Evolutionary conservation across 2,113 vertebrate species (phyloP).

Genomic region (Xenopus borealis): DNA sequence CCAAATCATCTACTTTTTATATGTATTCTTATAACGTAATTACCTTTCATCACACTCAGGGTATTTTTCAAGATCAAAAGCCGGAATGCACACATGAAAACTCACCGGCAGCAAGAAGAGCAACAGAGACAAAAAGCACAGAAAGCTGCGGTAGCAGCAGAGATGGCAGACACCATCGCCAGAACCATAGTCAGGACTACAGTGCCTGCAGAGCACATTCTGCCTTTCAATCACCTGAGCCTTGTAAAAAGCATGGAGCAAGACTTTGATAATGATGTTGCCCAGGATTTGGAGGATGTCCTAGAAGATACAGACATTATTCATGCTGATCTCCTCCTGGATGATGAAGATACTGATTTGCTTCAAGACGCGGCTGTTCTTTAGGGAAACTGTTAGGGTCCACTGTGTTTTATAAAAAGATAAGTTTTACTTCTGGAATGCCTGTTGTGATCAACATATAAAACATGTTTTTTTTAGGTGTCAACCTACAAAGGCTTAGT

Average conservation of each 20-base stretch:
- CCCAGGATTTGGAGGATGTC: conserved; percentile 69
- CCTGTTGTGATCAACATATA: no score
- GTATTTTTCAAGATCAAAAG: conserved; percentile 89
- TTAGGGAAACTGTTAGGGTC: conserved; percentile 50
- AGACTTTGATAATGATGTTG: conserved; percentile 63
- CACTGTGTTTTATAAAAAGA: not conserved
- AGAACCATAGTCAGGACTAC: conserved; percentile 72
- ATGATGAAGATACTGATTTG: conserved; percentile 68
- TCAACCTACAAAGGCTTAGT: no score
- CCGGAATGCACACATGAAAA: conserved; percentile 89
- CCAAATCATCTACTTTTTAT: no score
- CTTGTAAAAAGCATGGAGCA: conserved; percentile 70
- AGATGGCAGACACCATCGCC: conserved; percentile 70
- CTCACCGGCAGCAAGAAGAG: conserved; percentile 82
- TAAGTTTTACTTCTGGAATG: no score
- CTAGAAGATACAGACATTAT: conserved; percentile 70
- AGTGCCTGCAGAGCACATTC: conserved; percentile 60
- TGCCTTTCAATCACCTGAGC: conserved; percentile 71
- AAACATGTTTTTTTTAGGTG: no score
- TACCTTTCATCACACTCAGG: conserved; percentile 53
- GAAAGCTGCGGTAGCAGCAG: conserved; percentile 69
- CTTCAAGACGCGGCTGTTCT: conserved; percentile 72
- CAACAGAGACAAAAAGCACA: conserved; percentile 74
- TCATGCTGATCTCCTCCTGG: conserved; percentile 67
- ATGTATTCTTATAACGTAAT: not conserved